These are phyloP conservation scores for Amiota communis DNA, from an alignment of 2,888 invertebrate genomes.

Conservation along the genomic window DNA sequence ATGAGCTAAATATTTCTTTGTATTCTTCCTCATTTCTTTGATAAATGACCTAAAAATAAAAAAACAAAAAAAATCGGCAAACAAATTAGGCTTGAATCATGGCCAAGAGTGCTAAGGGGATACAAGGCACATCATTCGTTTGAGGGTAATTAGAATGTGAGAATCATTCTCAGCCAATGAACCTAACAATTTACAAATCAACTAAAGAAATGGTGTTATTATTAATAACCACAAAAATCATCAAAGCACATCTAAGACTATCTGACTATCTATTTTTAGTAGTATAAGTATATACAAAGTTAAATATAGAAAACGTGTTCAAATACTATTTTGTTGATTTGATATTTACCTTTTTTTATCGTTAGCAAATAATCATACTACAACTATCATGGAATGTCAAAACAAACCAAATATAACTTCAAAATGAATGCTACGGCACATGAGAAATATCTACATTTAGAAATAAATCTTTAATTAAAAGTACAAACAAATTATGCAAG, in stretches of 20 bases:
- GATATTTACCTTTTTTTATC: conserved; percentile 1
- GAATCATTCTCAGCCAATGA: conserved; percentile 39
- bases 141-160: conserved; percentile 38
- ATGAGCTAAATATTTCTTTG: too few relatives aligned
- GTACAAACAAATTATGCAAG: conserved; percentile 64
- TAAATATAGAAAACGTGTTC: neutral
- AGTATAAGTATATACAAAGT: conserved; percentile 11
- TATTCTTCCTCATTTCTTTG: too few relatives aligned
- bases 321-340: neutral
- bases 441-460: conserved; percentile 43
- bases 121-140: too few relatives aligned
- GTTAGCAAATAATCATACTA: conserved; percentile 39
- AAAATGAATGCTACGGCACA: conserved; percentile 20
- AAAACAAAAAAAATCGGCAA: too few relatives aligned
- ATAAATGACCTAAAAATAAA: too few relatives aligned
- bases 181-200: conserved; percentile 38
- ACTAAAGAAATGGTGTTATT: conserved; percentile 31
- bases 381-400: conserved; percentile 35
- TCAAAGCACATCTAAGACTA: neutral
- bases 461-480: conserved; percentile 63
- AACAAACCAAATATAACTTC: conserved; percentile 44
- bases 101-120: too few relatives aligned
- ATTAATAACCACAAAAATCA: conserved; percentile 32
- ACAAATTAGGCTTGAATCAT: too few relatives aligned
- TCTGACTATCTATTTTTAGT: too few relatives aligned